phyloP scores from a whole-genome alignment of 2,888 invertebrate species.

The Thera obeliscata region DNA sequence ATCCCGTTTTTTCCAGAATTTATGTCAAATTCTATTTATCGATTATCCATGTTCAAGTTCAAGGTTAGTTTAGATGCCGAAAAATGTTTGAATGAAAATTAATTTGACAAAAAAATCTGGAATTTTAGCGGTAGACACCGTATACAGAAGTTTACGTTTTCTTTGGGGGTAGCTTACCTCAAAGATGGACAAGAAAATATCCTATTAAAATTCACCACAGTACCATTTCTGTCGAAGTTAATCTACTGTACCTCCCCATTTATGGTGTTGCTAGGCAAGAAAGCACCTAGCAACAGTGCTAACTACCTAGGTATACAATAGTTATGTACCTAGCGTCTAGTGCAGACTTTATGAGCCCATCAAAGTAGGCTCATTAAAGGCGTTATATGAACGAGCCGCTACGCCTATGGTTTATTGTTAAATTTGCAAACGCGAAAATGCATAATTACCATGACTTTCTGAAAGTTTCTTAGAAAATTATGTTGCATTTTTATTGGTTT shows the following conservation, averaged over 20 bases:
- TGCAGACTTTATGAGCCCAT: conserved; percentile 46
- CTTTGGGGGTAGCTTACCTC: too few species aligned
- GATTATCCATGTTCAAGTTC: too few species aligned
- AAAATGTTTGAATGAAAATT: too few species aligned
- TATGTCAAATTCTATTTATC: too few species aligned
- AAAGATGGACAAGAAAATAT: not conserved
- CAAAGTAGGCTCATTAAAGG: conserved; percentile 60
- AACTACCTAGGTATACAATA: conserved; percentile 6
- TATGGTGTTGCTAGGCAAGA: conserved; percentile 4
- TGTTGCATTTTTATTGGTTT: too few species aligned
- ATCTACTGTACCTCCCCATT: not conserved
- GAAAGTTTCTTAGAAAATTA: not conserved
- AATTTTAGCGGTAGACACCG: too few species aligned
- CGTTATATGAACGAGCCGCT: conserved; percentile 48
- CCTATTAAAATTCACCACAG: not conserved
- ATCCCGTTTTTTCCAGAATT: too few species aligned
- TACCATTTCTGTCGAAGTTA: not conserved
- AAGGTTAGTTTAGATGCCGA: too few species aligned
- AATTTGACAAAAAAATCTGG: too few species aligned
- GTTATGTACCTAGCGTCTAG: conserved; percentile 31
- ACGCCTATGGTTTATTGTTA: not conserved
- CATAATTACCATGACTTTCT: not conserved
- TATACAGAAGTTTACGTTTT: too few species aligned
- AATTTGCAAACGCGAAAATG: not conserved
- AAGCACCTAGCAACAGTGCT: conserved; percentile 25